Conservation (phyloP, 92 coral and sea anemone species). For the Umimayanthus chanpuru region DNA sequence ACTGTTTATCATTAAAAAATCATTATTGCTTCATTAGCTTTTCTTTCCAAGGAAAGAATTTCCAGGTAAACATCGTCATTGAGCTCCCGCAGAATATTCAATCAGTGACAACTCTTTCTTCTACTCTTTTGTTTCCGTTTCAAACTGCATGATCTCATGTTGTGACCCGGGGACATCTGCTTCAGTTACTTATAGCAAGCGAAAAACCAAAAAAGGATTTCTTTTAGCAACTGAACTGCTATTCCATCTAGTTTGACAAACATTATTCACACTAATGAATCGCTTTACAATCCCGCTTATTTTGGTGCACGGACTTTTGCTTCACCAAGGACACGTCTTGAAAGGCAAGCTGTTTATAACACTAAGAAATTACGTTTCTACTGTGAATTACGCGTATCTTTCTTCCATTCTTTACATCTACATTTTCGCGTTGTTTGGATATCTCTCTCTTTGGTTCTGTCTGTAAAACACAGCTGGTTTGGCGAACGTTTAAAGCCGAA, state of each 20-base stretch:
- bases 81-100: background rate
- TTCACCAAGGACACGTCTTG: conserved; percentile 30
- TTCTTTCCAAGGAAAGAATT: background rate
- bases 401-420: background rate
- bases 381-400: background rate
- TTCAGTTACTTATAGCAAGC: background rate
- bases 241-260: background rate
- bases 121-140: background rate
- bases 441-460: background rate
- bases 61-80: background rate
- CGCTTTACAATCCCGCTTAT: conserved; percentile 24
- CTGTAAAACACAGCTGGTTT: background rate
- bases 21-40: background rate
- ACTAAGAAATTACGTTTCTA: background rate
- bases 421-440: background rate
- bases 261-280: conserved; percentile 3
- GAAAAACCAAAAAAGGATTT: background rate
- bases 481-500: background rate
- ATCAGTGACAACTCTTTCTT: conserved; percentile 13
- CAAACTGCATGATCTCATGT: conserved; percentile 11
- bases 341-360: conserved; percentile 30
- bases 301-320: conserved; percentile 23
- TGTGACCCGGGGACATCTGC: background rate
- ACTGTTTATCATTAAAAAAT: background rate
- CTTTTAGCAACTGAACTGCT: background rate